These are phyloP conservation scores for Amazona vittata DNA, from an alignment of 2,113 vertebrate genomes.

Conservation along the genomic window DNA sequence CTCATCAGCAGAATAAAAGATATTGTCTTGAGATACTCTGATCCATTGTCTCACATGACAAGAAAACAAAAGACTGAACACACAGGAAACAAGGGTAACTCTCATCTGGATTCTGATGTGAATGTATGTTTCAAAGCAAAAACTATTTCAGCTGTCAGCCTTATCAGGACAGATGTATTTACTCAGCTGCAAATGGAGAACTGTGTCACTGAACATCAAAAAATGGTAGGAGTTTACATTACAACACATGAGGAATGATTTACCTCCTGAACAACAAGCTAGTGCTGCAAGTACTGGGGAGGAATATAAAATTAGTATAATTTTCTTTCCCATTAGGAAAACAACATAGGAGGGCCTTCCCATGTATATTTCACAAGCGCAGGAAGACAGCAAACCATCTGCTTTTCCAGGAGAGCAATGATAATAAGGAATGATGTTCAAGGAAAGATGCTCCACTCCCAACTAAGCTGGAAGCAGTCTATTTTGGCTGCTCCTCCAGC, in stretches of 20 bases:
- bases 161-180: slow-evolving; percentile 45
- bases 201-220: not conserved
- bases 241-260: slow-evolving; percentile 22
- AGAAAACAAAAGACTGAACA: not conserved
- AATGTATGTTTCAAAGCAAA: slow-evolving; percentile 18
- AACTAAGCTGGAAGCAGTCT: not conserved
- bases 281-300: not conserved
- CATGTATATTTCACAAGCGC: not conserved
- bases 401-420: not conserved
- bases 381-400: not conserved
- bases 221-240: slow-evolving; percentile 26
- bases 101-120: slow-evolving; percentile 6
- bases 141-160: slow-evolving; percentile 25
- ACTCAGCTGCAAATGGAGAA: slow-evolving; percentile 48
- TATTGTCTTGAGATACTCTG: not conserved
- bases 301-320: not conserved
- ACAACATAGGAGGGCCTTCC: not conserved
- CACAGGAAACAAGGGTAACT: slow-evolving; percentile 4
- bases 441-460: not conserved
- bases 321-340: not conserved
- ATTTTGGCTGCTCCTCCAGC: not conserved
- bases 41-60: not conserved
- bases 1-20: not conserved
- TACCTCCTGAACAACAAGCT: not conserved
- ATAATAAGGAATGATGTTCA: not conserved